These are phyloP conservation scores for Condylura cristata DNA, from an alignment of 2,113 vertebrate species.

Conservation along the genomic window DNA sequence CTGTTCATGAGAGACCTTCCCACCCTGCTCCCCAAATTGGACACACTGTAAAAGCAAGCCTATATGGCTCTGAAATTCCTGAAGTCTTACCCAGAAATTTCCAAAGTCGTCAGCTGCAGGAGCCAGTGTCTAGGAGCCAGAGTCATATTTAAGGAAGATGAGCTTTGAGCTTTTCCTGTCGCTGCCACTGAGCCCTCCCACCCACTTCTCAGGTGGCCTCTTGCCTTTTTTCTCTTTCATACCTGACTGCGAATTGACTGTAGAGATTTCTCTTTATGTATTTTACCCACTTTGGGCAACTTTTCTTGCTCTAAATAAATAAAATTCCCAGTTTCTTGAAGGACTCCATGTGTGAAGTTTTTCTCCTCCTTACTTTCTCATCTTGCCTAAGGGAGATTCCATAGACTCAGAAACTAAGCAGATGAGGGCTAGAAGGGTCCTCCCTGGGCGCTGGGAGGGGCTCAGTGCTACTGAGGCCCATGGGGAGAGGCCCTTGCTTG, in stretches of 20 bases:
- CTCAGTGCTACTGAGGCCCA: not conserved
- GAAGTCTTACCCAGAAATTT: conserved; percentile 16
- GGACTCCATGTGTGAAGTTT: not conserved
- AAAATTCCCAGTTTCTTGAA: not conserved
- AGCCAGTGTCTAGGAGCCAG: not conserved
- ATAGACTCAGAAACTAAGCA: not conserved
- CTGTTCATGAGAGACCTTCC: not conserved
- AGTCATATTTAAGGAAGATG: not conserved
- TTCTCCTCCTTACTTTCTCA: not conserved
- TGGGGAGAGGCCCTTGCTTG: not conserved
- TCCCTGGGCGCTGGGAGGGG: not conserved
- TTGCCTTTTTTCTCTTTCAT: too few relatives aligned
- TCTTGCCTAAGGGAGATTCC: not conserved
- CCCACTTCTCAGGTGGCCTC: rapidly evolving
- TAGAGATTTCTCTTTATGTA: not conserved
- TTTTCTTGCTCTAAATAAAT: not conserved
- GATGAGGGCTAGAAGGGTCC: rapidly evolving
- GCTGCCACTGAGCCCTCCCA: rapidly evolving
- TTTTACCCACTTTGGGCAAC: not conserved
- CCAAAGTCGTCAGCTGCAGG: not conserved
- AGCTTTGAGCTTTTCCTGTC: not conserved
- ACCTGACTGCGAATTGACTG: not conserved
- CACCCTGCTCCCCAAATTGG: not conserved
- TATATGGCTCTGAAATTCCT: not conserved
- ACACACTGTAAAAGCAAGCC: not conserved